Conservation (phyloP, 2,797 vertebrate species). For the Monodelphis domestica region DNA sequence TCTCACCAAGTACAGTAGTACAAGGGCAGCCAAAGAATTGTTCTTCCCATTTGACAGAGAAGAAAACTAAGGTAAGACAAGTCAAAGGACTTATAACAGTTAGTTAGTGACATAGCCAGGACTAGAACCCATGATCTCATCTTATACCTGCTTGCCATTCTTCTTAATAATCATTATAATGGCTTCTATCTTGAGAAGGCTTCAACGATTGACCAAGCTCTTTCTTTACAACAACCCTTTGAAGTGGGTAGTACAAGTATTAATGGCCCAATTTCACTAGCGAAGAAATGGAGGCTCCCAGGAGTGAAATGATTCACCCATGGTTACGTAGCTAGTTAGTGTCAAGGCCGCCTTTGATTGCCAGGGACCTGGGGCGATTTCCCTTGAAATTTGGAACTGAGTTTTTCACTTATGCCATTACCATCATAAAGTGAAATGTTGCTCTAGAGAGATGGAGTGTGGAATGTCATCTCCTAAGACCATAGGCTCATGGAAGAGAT, state of each 20-base stretch:
- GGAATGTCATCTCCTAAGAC: not conserved
- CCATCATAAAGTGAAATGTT: conserved; percentile 7
- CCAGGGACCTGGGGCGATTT: not conserved
- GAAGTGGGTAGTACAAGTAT: not conserved
- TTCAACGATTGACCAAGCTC: not conserved
- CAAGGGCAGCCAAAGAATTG: not conserved
- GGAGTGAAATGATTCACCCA: not conserved
- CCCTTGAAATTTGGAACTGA: not conserved
- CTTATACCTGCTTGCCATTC: not conserved
- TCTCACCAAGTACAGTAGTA: no score
- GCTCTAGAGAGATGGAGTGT: not conserved
- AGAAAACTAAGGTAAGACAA: not conserved
- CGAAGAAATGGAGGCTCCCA: not conserved
- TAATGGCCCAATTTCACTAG: not conserved
- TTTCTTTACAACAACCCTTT: not conserved
- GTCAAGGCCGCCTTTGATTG: not conserved
- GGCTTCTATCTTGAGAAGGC: not conserved
- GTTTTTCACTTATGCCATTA: conserved; percentile 36
- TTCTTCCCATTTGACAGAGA: not conserved
- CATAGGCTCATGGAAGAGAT: not conserved
- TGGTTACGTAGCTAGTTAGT: not conserved
- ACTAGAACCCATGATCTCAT: not conserved
- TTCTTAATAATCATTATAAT: not conserved
- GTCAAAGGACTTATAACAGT: not conserved
- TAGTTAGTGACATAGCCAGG: not conserved